A percentile compares a stretch with the other conserved stretches of the same genome.
phyloP scores from a whole-genome alignment of 2,113 vertebrate species.

The Agapornis roseicollis region DNA sequence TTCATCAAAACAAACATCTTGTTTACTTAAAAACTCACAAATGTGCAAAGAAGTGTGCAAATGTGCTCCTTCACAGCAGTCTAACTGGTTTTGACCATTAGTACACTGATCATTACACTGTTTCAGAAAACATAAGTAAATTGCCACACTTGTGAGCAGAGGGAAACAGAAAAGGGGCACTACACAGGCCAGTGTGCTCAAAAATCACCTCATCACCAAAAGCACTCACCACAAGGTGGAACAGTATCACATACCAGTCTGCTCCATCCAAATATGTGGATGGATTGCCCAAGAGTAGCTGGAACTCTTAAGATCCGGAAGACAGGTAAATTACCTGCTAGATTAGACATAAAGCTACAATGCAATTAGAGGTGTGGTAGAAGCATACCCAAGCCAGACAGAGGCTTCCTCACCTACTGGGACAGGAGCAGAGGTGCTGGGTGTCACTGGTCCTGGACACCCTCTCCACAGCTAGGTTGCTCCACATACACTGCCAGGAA shows the following conservation, averaged over 20 bases:
- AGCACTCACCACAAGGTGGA: not conserved
- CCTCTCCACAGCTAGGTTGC: not conserved
- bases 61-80: not conserved
- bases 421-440: not conserved
- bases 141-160: not conserved
- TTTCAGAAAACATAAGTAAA: not conserved
- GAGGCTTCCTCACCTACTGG: not conserved
- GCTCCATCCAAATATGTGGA: not conserved
- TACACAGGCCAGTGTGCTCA: not conserved
- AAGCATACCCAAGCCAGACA: not conserved
- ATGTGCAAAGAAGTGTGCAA: accelerated
- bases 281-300: not conserved
- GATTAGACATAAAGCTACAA: not conserved
- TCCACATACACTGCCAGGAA: not conserved
- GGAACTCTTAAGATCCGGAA: not conserved
- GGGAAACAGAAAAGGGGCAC: not conserved
- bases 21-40: not conserved
- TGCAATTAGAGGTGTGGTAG: not conserved
- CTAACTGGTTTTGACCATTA: not conserved
- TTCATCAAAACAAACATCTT: not conserved
- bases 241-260: not conserved
- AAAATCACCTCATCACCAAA: not conserved
- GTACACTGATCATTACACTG: not conserved
- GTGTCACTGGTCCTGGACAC: not conserved
- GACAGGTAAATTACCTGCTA: not conserved